phyloP scores from a whole-genome alignment of 2,888 invertebrate species.

The Eupithecia exiguata region DNA sequence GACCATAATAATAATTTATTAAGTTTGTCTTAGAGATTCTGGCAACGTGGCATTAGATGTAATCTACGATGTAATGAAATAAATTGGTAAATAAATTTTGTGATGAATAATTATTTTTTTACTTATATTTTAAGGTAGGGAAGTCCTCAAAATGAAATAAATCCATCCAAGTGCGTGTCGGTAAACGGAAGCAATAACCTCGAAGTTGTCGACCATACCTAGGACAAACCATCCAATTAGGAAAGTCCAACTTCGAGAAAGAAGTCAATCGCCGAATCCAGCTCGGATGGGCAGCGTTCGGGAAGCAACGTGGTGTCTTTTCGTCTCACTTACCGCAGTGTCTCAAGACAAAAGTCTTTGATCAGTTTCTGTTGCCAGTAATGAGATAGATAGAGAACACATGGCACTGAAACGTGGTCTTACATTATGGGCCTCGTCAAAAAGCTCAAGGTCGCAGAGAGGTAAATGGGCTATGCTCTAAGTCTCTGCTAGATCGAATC shows the following conservation, averaged over 20 bases:
- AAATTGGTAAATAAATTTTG: constrained; percentile 16
- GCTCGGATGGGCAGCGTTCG: background rate
- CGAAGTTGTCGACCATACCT: no score
- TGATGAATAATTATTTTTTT: constrained; percentile 6
- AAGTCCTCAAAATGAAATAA: no score
- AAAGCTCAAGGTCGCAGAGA: no score
- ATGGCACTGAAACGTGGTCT: no score
- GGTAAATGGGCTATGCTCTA: no score
- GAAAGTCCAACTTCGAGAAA: no score
- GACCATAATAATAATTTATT: constrained; percentile 22
- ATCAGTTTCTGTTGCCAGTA: background rate
- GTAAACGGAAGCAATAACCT: no score
- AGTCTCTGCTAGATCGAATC: no score
- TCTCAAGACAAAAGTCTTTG: background rate
- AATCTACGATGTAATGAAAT: background rate
- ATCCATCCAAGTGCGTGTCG: no score
- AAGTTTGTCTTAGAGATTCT: constrained; percentile 20
- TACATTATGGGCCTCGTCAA: no score
- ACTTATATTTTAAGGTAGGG: background rate
- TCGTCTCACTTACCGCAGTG: background rate
- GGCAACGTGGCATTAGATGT: background rate
- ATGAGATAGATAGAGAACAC: no score
- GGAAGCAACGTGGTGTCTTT: background rate
- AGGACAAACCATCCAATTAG: no score
- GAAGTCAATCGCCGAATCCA: background rate